phyloP scores from a whole-genome alignment of 2,888 invertebrate species.

The Entomobrya multifasciata region DNA sequence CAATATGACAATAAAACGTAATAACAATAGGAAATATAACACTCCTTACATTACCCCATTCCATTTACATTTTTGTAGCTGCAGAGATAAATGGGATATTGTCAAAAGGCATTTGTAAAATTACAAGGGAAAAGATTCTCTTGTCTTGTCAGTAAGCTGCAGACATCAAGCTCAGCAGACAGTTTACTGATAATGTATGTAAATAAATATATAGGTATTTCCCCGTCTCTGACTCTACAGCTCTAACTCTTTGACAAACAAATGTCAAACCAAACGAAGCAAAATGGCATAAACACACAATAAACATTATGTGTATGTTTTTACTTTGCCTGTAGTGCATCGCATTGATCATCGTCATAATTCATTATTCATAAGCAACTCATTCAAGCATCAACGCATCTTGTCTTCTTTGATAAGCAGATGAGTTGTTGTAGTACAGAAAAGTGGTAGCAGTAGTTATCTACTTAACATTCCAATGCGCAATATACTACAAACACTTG shows the following conservation, averaged over 20 bases:
- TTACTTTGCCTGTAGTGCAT: background rate
- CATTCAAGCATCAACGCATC: constrained; percentile 30
- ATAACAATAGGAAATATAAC: constrained; percentile 37
- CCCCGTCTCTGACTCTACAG: too few species aligned
- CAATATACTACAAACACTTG: constrained; percentile 20
- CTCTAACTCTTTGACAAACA: background rate
- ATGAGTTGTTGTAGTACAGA: background rate
- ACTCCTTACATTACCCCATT: background rate
- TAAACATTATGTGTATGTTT: background rate
- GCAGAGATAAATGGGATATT: background rate
- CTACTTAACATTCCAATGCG: constrained; percentile 55
- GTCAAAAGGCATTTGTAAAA: background rate
- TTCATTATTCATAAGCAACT: constrained; percentile 41
- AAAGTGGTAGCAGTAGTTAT: background rate
- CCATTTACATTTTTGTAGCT: background rate
- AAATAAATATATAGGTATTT: too few species aligned
- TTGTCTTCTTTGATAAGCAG: background rate
- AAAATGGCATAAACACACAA: background rate
- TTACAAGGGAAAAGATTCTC: too few species aligned
- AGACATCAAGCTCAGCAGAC: too few species aligned
- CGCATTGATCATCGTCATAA: background rate
- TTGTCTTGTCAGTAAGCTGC: too few species aligned
- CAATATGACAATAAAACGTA: background rate
- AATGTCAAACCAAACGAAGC: background rate
- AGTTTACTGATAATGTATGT: background rate